A percentile compares a stretch with the other conserved stretches of the same genome.
Evolutionary conservation across 2,113 vertebrate genomes (phyloP).

Genomic region (Paedocypris sp.): DNA sequence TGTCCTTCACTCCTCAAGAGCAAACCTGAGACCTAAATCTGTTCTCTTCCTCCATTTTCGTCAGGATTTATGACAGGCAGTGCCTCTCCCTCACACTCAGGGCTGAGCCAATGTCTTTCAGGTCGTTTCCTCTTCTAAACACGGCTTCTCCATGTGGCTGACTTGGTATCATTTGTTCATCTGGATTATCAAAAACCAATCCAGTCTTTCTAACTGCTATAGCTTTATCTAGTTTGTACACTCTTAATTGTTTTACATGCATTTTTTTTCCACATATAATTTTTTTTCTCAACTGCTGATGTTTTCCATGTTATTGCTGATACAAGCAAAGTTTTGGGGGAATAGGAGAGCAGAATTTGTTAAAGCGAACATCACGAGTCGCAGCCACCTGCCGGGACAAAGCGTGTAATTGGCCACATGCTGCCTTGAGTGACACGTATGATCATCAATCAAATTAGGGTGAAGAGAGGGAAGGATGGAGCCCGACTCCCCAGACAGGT

Average conservation of each 20-base stretch:
- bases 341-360: too few species aligned
- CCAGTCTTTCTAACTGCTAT: too few species aligned
- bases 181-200: too few species aligned
- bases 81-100: conserved; percentile 57
- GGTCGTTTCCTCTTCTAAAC: neutral
- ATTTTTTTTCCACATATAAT: conserved; percentile 47
- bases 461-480: conserved; percentile 28
- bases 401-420: conserved; percentile 65
- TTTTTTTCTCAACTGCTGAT: conserved; percentile 38
- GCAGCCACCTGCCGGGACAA: conserved; percentile 29
- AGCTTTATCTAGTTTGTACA: too few species aligned
- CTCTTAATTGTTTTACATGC: too few species aligned
- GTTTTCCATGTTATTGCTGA: neutral
- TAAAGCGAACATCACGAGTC: conserved; percentile 3
- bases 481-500: conserved; percentile 15
- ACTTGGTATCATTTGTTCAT: too few species aligned
- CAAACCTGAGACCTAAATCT: conserved; percentile 50
- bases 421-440: conserved; percentile 68
- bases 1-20: conserved; percentile 31
- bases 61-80: conserved; percentile 68
- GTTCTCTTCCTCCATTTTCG: conserved; percentile 58
- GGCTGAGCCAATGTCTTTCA: conserved; percentile 55
- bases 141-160: too few species aligned
- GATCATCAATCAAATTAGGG: conserved; percentile 72
- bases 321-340: neutral